Base-by-base conservation (phyloP, 2,888 invertebrate species). In the Uloborus plumipes region DNA sequence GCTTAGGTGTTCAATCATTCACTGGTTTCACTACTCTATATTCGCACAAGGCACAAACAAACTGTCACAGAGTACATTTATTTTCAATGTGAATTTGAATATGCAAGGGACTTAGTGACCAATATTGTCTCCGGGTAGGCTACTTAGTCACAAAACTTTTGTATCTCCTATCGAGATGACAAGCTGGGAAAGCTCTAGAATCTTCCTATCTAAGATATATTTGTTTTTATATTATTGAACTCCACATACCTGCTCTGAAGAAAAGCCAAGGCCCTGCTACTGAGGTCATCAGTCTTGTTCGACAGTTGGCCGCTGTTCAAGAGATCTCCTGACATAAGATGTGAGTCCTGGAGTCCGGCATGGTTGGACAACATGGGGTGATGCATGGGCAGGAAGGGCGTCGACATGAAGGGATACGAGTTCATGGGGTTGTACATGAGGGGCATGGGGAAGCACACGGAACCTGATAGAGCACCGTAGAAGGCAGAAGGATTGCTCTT, bases 361-460 rank as follows among this genome's bases (percentile, higher is more conserved):
- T 79, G 78, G 22, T 65, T 67, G 18, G 84, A 75, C 13, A 84
- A 50, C 74, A 84, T 75, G 53, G 74, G 71, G 16, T 77, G 83
- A 18, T 78, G 84, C 73, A 78, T 66, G 22, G 84, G 84, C 39
- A 84, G 22, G 59, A 84, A 84, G 6, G 83, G 73, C 0, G 73
- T 49, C 15, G 84, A 74, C 66, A 79, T 66, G 50, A 84, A 84
- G 1, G 78, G 79, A n/a, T 84, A 84, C 4, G 84, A 84, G 66
- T 84, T 84, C 75, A 84, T 84, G 64, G 78, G 84, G 51, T 79
- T 84, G 75, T 84, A 84, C 74, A 84, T 74, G 31, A 84, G 61
- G 13, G 78, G 84, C 70, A 84, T 78, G 14, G 84, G 84, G 15
- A 79, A 84, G 26, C 84, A 84, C 3, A 79, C 84, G 2, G 84